Base-by-base conservation (phyloP, 2,113 vertebrate genomes). In the Accipiter virgatus region DNA sequence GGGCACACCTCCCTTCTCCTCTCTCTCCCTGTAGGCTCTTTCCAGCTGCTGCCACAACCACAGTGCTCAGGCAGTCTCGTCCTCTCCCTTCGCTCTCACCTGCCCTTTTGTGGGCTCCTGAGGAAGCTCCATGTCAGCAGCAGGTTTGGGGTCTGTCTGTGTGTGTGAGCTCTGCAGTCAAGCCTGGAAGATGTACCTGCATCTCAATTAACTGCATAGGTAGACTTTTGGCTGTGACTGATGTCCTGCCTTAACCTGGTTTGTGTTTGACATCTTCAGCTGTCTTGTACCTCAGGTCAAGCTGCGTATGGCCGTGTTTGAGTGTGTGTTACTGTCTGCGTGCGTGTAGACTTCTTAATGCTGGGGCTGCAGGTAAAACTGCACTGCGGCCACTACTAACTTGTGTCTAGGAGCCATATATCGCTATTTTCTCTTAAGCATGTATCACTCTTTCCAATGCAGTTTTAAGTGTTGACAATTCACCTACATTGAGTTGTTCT, bases 301-400 rank as follows among this genome's bases (percentile, higher is more conserved):
- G 45, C 47, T 78, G 80, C 48, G 4, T 0, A 0, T 62, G 87
- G 40, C 59, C 0, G 0, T 56, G 38, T 71, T 78, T 58, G 43
- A 59, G 19, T 9, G 47, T 36, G 32, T 86, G 48, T 81, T 45
- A 10, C 63, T 36, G 42, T 20, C 18, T 25, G 5, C 26, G 1
- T 3, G n/a, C 42, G 36, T 1, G 0, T 15, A 21, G 43, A 29
- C 27, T 63, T 56, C 29, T 52, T 63, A 21, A 9, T 43, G 53
- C 31, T 58, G 81, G n/a, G 42, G 22, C 47, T 85, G 53, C 71
- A 40, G 43, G 34, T 86, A 31, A 40, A 13, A 40, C 36, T 61
- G 61, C 31, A 9, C 62, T 27, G 48, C 3, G 3, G 26, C 45
- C 40, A 4, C 34, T 70, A 2, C 16, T 20, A 7, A 9, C 38